Conservation (phyloP, 2,797 vertebrate genomes). For the Chiloscyllium punctatum region DNA sequence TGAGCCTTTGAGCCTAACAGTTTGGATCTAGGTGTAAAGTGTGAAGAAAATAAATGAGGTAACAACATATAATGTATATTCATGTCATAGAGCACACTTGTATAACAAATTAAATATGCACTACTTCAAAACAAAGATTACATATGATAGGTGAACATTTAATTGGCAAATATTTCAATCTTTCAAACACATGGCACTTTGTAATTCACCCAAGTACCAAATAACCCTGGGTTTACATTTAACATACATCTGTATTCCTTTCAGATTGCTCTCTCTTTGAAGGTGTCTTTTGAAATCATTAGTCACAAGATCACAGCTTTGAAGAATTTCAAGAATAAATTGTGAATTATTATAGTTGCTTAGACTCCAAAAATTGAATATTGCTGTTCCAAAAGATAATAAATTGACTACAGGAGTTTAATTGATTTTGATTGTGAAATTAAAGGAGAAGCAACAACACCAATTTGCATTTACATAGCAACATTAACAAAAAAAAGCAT, state of each 20-base stretch:
- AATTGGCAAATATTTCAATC: slow-evolving; percentile 20
- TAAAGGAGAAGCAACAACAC: background rate
- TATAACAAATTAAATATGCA: background rate
- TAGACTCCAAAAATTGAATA: background rate
- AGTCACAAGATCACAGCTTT: background rate
- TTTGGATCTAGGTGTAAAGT: background rate
- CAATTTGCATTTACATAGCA: background rate
- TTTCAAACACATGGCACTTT: background rate
- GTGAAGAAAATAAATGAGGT: background rate
- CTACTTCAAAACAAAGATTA: background rate
- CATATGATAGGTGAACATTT: background rate
- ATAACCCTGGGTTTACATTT: background rate
- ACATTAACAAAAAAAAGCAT: background rate
- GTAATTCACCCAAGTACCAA: background rate
- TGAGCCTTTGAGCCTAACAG: background rate
- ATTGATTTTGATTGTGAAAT: background rate
- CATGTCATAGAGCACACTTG: background rate
- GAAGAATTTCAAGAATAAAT: background rate
- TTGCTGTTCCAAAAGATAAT: background rate
- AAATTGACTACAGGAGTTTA: background rate
- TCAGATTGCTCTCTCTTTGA: background rate
- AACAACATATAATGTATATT: background rate
- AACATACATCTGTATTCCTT: background rate
- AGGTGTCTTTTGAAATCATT: background rate
- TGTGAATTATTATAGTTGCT: background rate